Percentiles rank a stretch among this genome's conserved stretches.
These are phyloP conservation scores for Drosophila funebris DNA, from an alignment of 1,140 invertebrate genomes.

Conservation along the genomic window DNA sequence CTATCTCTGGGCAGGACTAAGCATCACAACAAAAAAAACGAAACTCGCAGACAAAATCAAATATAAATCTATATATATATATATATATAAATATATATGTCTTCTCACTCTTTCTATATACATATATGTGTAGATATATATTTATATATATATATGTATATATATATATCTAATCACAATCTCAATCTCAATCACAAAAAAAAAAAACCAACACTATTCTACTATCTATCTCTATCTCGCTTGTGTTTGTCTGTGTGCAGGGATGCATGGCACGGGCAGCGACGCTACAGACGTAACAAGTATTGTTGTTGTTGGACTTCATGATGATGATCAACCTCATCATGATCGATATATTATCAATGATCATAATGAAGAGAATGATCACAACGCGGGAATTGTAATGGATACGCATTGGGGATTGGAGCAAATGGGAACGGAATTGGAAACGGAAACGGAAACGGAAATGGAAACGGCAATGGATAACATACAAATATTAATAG, in stretches of 20 bases:
- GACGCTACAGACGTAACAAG: slow-evolving; percentile 19
- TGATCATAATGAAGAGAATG: slow-evolving; percentile 23
- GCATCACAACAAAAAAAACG: slow-evolving; percentile 72
- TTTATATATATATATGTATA: slow-evolving; percentile 20
- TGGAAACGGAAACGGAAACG: slow-evolving; percentile 7
- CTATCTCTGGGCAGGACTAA: slow-evolving; percentile 74
- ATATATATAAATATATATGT: slow-evolving; percentile 41
- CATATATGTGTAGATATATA: slow-evolving; percentile 29
- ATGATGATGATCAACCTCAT: slow-evolving; percentile 15
- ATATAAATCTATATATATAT: slow-evolving; percentile 11
- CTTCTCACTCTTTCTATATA: slow-evolving; percentile 59
- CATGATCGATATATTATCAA: slow-evolving; percentile 15
- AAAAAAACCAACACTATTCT: slow-evolving; percentile 73
- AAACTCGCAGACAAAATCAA: slow-evolving; percentile 69
- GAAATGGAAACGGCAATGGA: slow-evolving; percentile 1
- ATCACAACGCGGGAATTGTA: slow-evolving; percentile 37
- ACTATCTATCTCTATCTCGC: slow-evolving; percentile 82
- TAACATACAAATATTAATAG: slow-evolving; percentile 11
- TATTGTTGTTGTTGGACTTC: slow-evolving; percentile 55
- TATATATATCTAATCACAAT: slow-evolving; percentile 31
- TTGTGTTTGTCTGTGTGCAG: slow-evolving; percentile 84
- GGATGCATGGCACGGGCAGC: slow-evolving; percentile 72
- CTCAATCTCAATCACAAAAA: slow-evolving; percentile 30
- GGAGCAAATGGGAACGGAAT: slow-evolving; percentile 9
- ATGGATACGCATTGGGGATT: slow-evolving; percentile 5